Base-by-base conservation (phyloP, 2,113 vertebrate genomes). In the Microcebus lehilahytsara region DNA sequence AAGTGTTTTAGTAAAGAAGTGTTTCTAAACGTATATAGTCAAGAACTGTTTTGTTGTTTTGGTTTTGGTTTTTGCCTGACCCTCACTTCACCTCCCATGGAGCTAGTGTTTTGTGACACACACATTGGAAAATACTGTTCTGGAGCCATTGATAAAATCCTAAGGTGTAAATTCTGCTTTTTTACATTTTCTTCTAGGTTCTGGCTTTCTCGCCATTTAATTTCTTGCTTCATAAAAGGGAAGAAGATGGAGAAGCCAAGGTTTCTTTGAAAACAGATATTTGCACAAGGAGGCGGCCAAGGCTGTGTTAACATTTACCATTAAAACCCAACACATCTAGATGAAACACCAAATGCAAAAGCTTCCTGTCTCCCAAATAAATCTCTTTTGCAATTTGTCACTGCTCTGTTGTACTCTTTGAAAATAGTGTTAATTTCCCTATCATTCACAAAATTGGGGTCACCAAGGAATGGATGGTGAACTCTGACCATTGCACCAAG, bases 261-360 rank as follows among this genome's bases (percentile, higher is more conserved):
- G 9, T 86, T 86, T 94, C 87, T 86, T 88, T 81, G 87, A 89
- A 91, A 95, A 89, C 27, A 95, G 58, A 20, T 91, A 64, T 71
- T 89, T 95, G 67, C 23, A 32, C 58, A 71, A 85, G 91, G 49
- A 85, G 62, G 9, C 1, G 11, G 27, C 40, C 34, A 58, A 85
- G 67, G n/a, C 49, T 23, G 8, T 53, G 56, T 25, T 62, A 66
- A n/a, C 80, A 49, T 72, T 95, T 60, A 27, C 53, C 60, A 5
- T 17, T 49, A n/a, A 75, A 19, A 23, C 22, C 12, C 49, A 40
- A 3, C 23, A 30, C 42, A 13, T 46, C 27, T 74, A 37, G 22
- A 32, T 8, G 46, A 56, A 89, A 66, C 34, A 37, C 27, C 67
- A 27, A 64, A 89, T 9, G 9, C 79, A 25, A 23, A 66, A 27